A percentile compares a stretch with the other conserved stretches of the same genome.
Evolutionary conservation across 2,888 invertebrate species (phyloP).

Genomic region (Eulithis testata): DNA sequence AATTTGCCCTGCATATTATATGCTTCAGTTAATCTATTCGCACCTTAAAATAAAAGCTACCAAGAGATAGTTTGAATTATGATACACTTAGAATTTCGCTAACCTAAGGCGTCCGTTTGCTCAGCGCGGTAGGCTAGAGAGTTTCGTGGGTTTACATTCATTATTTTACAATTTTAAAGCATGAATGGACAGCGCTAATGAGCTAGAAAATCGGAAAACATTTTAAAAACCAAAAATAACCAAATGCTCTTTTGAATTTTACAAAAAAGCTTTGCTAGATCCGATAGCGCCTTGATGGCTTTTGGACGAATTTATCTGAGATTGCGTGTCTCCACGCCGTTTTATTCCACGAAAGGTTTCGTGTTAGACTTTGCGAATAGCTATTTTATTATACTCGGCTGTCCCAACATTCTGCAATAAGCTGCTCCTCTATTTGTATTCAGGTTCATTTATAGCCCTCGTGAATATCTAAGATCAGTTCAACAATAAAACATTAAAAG

Average conservation of each 20-base stretch:
- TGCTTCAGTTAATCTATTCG: not conserved
- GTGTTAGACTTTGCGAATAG: conserved; percentile 18
- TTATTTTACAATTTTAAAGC: conserved; percentile 1
- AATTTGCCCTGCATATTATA: not conserved
- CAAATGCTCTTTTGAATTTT: conserved; percentile 7
- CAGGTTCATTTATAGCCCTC: conserved; percentile 21
- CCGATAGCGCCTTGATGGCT: conserved; percentile 4
- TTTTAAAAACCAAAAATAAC: not conserved
- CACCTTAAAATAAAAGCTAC: conserved; percentile 12
- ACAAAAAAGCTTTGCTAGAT: conserved; percentile 2
- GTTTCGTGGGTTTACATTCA: conserved; percentile 28
- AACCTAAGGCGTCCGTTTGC: conserved; percentile 5
- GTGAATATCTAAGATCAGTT: conserved; percentile 26
- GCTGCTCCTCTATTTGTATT: conserved; percentile 15
- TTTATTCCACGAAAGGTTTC: conserved; percentile 12
- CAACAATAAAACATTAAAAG: conserved; percentile 22
- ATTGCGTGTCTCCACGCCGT: conserved; percentile 23
- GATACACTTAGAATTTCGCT: not conserved
- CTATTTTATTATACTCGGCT: conserved; percentile 16
- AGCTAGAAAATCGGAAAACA: conserved; percentile 6
- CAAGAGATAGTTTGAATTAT: not conserved
- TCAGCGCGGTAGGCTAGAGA: conserved; percentile 15
- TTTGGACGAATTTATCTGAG: conserved; percentile 15
- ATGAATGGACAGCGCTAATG: conserved; percentile 13
- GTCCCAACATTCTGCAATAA: conserved; percentile 10